Conservation (phyloP, 1,140 invertebrate genomes). For the Zophobas atratus region DNA sequence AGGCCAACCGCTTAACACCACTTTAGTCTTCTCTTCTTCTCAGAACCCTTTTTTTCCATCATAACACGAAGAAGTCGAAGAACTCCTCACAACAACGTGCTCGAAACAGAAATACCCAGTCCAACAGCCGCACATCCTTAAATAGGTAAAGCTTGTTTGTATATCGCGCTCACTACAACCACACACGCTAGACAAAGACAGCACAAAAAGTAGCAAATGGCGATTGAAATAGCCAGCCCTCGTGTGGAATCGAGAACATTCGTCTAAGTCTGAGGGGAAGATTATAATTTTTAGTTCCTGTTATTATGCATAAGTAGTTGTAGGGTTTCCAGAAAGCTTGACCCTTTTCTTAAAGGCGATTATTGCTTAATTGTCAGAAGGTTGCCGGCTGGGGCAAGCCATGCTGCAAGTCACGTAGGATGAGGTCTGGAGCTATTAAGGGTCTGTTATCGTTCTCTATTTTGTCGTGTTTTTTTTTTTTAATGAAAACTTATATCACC, state of each 20-base stretch:
- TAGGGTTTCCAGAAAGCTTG: neutral
- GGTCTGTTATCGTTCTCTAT: too few relatives aligned
- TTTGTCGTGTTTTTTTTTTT: too few relatives aligned
- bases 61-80: neutral
- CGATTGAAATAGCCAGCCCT: slow-evolving; percentile 19
- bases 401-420: too few relatives aligned
- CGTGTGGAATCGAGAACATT: neutral
- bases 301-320: too few relatives aligned
- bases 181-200: neutral
- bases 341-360: neutral
- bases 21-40: slow-evolving; percentile 2
- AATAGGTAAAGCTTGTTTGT: slow-evolving; percentile 39
- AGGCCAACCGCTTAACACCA: neutral
- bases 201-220: slow-evolving; percentile 14
- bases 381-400: too few relatives aligned
- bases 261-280: neutral
- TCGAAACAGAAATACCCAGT: slow-evolving; percentile 27
- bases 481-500: too few relatives aligned
- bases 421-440: too few relatives aligned
- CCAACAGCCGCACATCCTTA: slow-evolving; percentile 16
- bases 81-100: slow-evolving; percentile 10
- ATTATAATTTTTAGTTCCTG: neutral
- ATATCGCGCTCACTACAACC: neutral
- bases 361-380: too few relatives aligned
- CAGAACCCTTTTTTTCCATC: neutral